phyloP scores from a whole-genome alignment of 64 coral and sea anemone genomes.

The Orbicella faveolata region DNA sequence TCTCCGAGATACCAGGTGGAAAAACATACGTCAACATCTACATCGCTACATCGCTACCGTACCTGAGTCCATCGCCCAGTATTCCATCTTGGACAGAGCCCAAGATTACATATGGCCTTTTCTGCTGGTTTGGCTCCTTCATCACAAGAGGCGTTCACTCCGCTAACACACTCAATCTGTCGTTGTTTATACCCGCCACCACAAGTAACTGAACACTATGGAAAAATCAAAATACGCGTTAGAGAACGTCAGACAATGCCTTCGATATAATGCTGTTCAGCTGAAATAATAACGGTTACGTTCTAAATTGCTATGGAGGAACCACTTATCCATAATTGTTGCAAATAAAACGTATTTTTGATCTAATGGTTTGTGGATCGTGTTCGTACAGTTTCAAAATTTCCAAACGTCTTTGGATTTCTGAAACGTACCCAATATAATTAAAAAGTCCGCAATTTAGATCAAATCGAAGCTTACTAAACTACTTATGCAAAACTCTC shows the following conservation, averaged over 20 bases:
- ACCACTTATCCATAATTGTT: no score
- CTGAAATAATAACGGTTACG: background rate
- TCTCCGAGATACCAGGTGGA: no score
- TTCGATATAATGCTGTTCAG: background rate
- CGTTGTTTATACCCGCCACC: constrained; percentile 33
- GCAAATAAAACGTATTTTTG: no score
- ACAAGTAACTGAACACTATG: constrained; percentile 74
- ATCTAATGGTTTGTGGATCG: no score
- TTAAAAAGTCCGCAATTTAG: no score
- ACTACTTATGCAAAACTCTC: no score
- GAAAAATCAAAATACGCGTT: background rate
- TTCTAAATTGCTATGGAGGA: background rate
- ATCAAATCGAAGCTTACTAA: no score
- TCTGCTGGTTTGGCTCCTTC: constrained; percentile 1
- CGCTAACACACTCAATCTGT: constrained; percentile 28
- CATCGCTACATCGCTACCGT: background rate
- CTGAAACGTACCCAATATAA: no score
- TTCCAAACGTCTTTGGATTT: no score
- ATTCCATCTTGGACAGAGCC: constrained; percentile 38
- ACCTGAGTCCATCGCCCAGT: constrained; percentile 44
- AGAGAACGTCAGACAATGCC: background rate
- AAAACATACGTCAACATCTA: background rate
- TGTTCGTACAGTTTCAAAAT: no score
- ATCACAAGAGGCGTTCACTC: constrained; percentile 15
- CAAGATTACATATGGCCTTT: background rate